Evolutionary conservation across 2,797 vertebrate genomes (phyloP), one percentile per base, ranked within the genome.

Genomic region (Sebastes melanostomus): DNA sequence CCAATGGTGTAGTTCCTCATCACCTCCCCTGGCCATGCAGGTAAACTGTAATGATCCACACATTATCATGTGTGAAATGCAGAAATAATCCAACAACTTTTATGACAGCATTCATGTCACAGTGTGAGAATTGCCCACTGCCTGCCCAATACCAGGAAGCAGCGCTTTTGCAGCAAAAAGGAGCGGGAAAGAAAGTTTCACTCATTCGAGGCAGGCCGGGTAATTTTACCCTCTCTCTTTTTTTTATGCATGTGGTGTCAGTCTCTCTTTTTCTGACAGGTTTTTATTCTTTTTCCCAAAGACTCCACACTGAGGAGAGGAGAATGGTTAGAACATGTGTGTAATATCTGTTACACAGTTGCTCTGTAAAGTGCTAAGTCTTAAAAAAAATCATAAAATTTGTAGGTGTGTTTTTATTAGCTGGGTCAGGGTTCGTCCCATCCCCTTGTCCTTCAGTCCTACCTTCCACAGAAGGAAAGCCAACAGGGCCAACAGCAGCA

Each of bases 291-390:
- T 97, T 97, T 97, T 97, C 94, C 95, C 96, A 97, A 99, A 99
- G 97, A 99, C 97, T 93, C 98, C 97, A 95, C 97, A 99, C 98
- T 99, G 97, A 93, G 97, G 97, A 96, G 95, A 98, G 97, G 96
- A 91, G 98, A 95, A 96, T 93, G 70, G 93, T 96, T 96, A 94
- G 92, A 95, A 94, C 92, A 95, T 20, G 52, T 82, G 82, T 81
- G 78, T 72, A 76, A 83, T 77, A 3, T 5, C 70, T 36, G 66
- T 77, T 8, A 70, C 13, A 10, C 42, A 75, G 50, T 29, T 72
- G 71, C 30, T 73, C 12, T 60, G 56, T 68, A 60, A 62, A n/a
- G 18, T 29, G 18, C 20, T 29, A 50, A 8, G 7, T 59, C 27
- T 63, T 14, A 8, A 18, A 65, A 24, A 36, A 36, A 18, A 18